Percentiles rank a stretch among this genome's conserved stretches.
Conservation (phyloP, 2,888 invertebrate genomes). For the Acanthosepion pharaonis region DNA sequence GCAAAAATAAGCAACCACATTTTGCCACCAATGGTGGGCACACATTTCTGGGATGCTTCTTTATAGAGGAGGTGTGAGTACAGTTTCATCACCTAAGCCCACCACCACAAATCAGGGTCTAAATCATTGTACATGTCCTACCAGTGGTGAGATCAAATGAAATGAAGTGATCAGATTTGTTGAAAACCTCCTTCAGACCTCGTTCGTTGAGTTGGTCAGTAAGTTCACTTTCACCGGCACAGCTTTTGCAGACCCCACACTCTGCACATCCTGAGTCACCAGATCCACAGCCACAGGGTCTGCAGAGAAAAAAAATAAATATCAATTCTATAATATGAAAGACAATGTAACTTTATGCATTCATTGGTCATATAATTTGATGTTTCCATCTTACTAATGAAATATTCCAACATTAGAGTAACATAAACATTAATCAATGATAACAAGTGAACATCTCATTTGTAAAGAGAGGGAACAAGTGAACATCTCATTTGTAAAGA, state of each 20-base stretch:
- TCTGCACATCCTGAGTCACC: slow-evolving; percentile 94
- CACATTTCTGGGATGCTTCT: too few species aligned
- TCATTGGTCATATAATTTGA: too few species aligned
- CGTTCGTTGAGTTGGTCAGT: slow-evolving; percentile 68
- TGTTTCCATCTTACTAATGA: too few species aligned
- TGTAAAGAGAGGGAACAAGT: too few species aligned
- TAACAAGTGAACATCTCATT: too few species aligned
- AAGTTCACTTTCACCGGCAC: slow-evolving; percentile 80
- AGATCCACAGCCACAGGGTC: slow-evolving; percentile 94
- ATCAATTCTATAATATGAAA: neutral
- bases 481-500: too few species aligned
- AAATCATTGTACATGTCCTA: slow-evolving; percentile 23
- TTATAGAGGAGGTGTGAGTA: neutral
- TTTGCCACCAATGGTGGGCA: neutral
- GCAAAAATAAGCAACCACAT: too few species aligned
- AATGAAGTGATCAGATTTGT: slow-evolving; percentile 56
- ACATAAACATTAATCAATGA: too few species aligned
- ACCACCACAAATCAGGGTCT: neutral
- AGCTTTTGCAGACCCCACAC: slow-evolving; percentile 92
- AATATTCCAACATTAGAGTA: too few species aligned
- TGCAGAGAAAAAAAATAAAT: slow-evolving; percentile 71
- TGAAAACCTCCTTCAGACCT: slow-evolving; percentile 63
- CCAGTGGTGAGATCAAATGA: slow-evolving; percentile 43
- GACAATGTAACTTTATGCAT: neutral
- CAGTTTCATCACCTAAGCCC: neutral